Conservation (phyloP, 2,888 invertebrate species). For the Ypsolopha sequella region DNA sequence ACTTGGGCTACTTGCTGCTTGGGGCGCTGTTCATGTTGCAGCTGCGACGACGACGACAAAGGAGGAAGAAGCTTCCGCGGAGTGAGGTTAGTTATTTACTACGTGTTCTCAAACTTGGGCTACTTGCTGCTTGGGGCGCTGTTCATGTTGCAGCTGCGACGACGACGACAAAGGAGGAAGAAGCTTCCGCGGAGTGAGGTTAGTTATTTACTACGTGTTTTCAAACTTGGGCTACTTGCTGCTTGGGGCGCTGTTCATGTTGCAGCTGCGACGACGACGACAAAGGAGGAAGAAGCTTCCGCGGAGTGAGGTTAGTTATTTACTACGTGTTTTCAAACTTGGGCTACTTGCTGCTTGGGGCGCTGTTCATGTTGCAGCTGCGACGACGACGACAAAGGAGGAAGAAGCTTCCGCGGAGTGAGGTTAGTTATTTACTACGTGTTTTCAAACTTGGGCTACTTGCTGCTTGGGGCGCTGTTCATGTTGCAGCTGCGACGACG, state of each 20-base stretch:
- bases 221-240: slow-evolving; percentile 88
- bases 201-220: slow-evolving; percentile 90
- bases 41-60: slow-evolving; percentile 49
- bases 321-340: slow-evolving; percentile 91
- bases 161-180: slow-evolving; percentile 21
- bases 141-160: slow-evolving; percentile 77
- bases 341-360: slow-evolving; percentile 85
- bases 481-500: slow-evolving; percentile 73
- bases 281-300: slow-evolving; percentile 8
- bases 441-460: slow-evolving; percentile 86
- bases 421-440: slow-evolving; percentile 91
- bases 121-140: slow-evolving; percentile 85
- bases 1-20: slow-evolving; percentile 85
- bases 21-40: slow-evolving; percentile 84
- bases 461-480: slow-evolving; percentile 84
- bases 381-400: slow-evolving; percentile 26
- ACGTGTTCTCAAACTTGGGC: slow-evolving; percentile 87
- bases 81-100: slow-evolving; percentile 70
- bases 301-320: slow-evolving; percentile 80
- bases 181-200: slow-evolving; percentile 62
- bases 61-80: slow-evolving; percentile 7
- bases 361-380: slow-evolving; percentile 82
- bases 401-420: slow-evolving; percentile 39
- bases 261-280: slow-evolving; percentile 68
- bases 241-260: slow-evolving; percentile 83